Percentiles rank a stretch among this genome's conserved stretches.
These are phyloP conservation scores for Bolborhynchus lineola DNA, from an alignment of 2,113 vertebrate genomes.

Conservation along the genomic window DNA sequence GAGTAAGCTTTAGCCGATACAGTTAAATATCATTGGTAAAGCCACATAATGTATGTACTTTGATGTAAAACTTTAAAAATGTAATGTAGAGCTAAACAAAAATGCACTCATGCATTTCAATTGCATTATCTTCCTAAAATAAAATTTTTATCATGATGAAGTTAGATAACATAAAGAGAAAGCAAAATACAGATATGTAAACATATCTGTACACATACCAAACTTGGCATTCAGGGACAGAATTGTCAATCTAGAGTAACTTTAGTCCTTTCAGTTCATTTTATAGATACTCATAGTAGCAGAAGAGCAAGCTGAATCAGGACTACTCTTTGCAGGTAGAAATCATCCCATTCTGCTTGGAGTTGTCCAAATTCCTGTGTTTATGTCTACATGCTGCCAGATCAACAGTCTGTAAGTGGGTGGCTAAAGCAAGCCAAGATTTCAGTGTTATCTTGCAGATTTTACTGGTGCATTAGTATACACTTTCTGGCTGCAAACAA, in stretches of 20 bases:
- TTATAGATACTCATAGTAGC: neutral
- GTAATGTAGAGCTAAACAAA: neutral
- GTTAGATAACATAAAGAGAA: neutral
- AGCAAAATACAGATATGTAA: neutral
- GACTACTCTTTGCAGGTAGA: neutral
- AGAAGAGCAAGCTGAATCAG: neutral
- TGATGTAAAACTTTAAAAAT: neutral
- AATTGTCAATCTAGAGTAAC: neutral
- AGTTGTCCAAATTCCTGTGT: neutral
- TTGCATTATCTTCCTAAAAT: neutral
- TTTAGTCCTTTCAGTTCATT: neutral
- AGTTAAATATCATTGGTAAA: neutral
- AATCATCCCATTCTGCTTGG: neutral
- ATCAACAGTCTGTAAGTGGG: constrained; percentile 19
- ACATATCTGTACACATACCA: neutral
- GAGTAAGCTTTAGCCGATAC: neutral
- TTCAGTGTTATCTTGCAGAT: neutral
- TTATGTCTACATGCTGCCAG: neutral
- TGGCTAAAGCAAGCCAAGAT: neutral
- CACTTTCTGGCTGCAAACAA: neutral
- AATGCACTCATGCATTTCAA: neutral
- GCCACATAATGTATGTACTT: neutral
- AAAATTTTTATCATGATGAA: neutral
- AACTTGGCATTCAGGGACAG: neutral
- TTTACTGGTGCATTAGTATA: neutral